phyloP scores from a whole-genome alignment of 2,888 invertebrate genomes.

The Ophioninae sp. region DNA sequence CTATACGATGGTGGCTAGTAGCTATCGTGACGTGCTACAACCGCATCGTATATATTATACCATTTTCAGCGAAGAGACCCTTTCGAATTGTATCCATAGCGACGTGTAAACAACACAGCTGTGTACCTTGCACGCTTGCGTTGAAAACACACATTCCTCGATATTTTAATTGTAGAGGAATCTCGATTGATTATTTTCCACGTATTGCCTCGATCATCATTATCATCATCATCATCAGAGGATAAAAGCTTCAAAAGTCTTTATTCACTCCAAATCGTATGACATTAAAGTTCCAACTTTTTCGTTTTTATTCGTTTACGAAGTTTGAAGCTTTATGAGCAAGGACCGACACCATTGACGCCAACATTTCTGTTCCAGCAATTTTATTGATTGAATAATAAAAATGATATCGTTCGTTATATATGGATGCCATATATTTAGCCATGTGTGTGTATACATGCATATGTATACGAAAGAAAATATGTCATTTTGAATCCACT shows the following conservation, averaged over 20 bases:
- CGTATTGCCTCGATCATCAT: too few relatives aligned
- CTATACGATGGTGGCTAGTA: slow-evolving; percentile 37
- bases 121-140: slow-evolving; percentile 65
- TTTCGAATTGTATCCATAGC: slow-evolving; percentile 70
- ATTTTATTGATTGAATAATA: slow-evolving; percentile 51
- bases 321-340: neutral
- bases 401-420: neutral
- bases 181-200: neutral
- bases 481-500: neutral
- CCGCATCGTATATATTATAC: slow-evolving; percentile 32
- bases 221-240: too few relatives aligned
- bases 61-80: slow-evolving; percentile 56
- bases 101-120: slow-evolving; percentile 71
- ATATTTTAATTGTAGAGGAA: slow-evolving; percentile 40
- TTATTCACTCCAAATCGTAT: neutral
- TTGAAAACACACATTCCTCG: slow-evolving; percentile 47
- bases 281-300: neutral
- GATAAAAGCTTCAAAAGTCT: neutral
- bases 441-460: neutral
- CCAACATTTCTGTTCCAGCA: slow-evolving; percentile 3
- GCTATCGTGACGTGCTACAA: slow-evolving; percentile 49
- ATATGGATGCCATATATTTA: neutral
- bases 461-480: neutral
- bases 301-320: neutral
- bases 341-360: neutral